A percentile compares a stretch with the other conserved stretches of the same genome.
These are phyloP conservation scores for Otolemur garnettii DNA, from an alignment of 2,113 vertebrate genomes.

Conservation along the genomic window DNA sequence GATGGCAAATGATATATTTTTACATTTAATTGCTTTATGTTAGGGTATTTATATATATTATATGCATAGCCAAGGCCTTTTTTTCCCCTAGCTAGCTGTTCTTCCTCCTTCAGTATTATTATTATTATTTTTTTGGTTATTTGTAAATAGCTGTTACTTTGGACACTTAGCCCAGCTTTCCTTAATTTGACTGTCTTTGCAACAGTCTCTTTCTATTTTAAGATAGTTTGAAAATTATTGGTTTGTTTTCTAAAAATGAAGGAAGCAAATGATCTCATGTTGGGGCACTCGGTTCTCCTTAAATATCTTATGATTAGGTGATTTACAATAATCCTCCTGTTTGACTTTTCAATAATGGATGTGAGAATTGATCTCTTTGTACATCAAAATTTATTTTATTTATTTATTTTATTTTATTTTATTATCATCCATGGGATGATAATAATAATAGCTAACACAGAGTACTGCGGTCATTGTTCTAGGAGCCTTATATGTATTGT, in stretches of 20 bases:
- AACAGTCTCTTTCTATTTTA: conserved; percentile 51
- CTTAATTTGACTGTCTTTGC: conserved; percentile 9
- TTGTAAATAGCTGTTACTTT: conserved; percentile 32
- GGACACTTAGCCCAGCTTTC: conserved; percentile 38
- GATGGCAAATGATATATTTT: not conserved
- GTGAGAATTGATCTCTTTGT: not conserved
- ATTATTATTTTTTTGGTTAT: conserved; percentile 38
- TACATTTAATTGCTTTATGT: not conserved
- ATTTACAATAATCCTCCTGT: conserved; percentile 41
- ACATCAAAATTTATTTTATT: conserved; percentile 8
- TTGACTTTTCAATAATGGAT: conserved; percentile 39
- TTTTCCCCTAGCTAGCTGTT: not conserved
- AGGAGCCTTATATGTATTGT: not conserved
- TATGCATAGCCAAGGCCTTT: not conserved
- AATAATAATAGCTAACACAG: not conserved
- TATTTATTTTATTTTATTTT: too few relatives aligned
- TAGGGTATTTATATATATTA: not conserved
- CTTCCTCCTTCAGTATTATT: conserved; percentile 3
- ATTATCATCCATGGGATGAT: not conserved
- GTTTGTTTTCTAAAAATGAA: conserved; percentile 55
- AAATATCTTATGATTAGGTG: conserved; percentile 24
- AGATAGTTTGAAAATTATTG: conserved; percentile 53
- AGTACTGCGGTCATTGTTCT: not conserved
- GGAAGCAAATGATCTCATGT: conserved; percentile 50
- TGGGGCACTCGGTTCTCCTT: conserved; percentile 37